Base-by-base conservation (phyloP, 2,797 vertebrate genomes). In the Morus bassanus region DNA sequence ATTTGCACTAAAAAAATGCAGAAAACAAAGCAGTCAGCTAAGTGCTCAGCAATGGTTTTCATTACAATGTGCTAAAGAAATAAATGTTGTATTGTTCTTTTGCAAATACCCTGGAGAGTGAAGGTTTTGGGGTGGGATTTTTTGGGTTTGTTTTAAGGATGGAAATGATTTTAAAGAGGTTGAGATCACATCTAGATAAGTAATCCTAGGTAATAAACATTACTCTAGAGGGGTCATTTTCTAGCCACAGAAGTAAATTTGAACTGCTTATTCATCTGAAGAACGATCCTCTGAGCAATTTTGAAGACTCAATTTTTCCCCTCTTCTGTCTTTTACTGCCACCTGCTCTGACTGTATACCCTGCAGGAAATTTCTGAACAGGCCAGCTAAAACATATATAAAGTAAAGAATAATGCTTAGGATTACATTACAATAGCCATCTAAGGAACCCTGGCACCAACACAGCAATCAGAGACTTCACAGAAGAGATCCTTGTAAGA, bases 41-140 rank as follows among this genome's bases (percentile, higher is more conserved):
- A 97, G 80, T 86, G 77, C 56, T 93, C 91, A 37, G 82, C 89
- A 83, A 95, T 88, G 95, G 89, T 95, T 96, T 97, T 96, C 94
- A 98, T 97, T 97, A 96, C 89, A 94, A 65, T 39, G 87, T 87
- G 78, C 91, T 92, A 69, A 87, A 97, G 95, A 97, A 97, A 96
- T 91, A 95, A 97, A 94, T 54, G 76, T 35, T 92, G 90, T 70
- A 93, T 86, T 97, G 90, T 95, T 97, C 73, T 96, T 96, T 88
- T 85, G 53, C 88, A 96, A 96, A 95, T 80, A 85, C 92, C 60
- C 94, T 73, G 48, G 91, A 96, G 96, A 87, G 56, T 54, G 30
- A 79, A 68, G 48, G 77, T 78, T 96, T 91, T 77, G 53, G 53
- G 43, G 65, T 81, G 57, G 68, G 75, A 91, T 75, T 95, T 91